Evolutionary conservation across 2,797 vertebrate species (phyloP).

Genomic region (Chelmon rostratus): DNA sequence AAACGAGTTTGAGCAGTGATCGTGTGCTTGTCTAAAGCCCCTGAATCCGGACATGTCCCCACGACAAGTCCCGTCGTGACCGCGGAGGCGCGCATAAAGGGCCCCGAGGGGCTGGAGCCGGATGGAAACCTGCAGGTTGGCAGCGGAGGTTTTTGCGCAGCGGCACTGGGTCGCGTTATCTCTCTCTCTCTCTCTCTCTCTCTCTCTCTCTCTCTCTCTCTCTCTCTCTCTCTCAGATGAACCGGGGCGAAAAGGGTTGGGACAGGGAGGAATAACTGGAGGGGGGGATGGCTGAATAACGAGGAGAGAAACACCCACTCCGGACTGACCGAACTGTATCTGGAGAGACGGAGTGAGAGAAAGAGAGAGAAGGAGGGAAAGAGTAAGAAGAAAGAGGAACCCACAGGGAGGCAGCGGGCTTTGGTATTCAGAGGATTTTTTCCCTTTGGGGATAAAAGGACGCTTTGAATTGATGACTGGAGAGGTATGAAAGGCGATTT

Average conservation of each 20-base stretch:
- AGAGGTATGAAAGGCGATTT: conserved; percentile 74
- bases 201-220: neutral
- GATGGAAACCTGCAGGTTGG: conserved; percentile 53
- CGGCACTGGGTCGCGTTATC: conserved; percentile 19
- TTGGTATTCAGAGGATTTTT: conserved; percentile 61
- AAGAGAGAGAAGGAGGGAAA: conserved; percentile 46
- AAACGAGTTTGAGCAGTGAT: conserved; percentile 11
- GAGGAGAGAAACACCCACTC: conserved; percentile 82
- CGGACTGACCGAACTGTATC: conserved; percentile 72
- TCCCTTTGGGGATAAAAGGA: conserved; percentile 64
- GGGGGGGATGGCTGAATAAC: conserved; percentile 82
- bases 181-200: neutral
- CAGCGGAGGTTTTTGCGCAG: conserved; percentile 60
- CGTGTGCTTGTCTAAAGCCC: conserved; percentile 37
- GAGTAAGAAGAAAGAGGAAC: conserved; percentile 45
- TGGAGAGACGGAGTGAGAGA: conserved; percentile 67
- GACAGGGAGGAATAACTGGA: conserved; percentile 78
- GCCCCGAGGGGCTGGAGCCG: conserved; percentile 44
- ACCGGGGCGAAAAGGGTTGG: conserved; percentile 64
- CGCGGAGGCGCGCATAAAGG: conserved; percentile 42
- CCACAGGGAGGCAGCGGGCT: conserved; percentile 54
- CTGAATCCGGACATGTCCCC: conserved; percentile 36
- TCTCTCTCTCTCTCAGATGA: conserved; percentile 34
- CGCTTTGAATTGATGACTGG: conserved; percentile 73
- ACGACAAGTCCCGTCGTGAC: conserved; percentile 37